Evolutionary conservation across 1,140 invertebrate genomes (phyloP), one percentile per base, ranked within the genome.

Genomic region (Harpegnathos saltator): DNA sequence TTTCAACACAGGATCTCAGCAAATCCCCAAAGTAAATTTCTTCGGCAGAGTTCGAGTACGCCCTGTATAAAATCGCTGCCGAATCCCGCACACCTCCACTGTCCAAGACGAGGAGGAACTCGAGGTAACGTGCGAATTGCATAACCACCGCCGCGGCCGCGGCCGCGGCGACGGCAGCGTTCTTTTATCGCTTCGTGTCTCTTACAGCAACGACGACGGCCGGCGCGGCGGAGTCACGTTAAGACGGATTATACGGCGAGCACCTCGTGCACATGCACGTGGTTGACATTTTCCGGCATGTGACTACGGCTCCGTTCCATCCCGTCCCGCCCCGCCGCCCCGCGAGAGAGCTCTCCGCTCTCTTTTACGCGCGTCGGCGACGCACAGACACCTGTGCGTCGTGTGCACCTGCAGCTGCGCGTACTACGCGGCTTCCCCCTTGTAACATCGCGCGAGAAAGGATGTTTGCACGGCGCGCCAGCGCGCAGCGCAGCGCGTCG

Each of bases 211-310:
- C 56, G 38, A n/a, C n/a, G n/a, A 17, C 33, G 17, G 26, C 22
- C 52, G n/a, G 72, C 38, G 50, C 81, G n/a, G 72, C 38, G 50
- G 75, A 86, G 71, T 84, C 85, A 85, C 75, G 59, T 65, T 69
- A 82, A 44, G 52, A 58, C 74, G 61, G 58, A 78, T 78, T 87
- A 87, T 33, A 85, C n/a, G 26, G 54, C 73, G 48, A 77, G 73
- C 62, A 78, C 83, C 83, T 81, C 87, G 83, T 90, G 85, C 82
- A 75, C 50, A 75, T 73, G 85, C 89, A 90, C 87, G 87, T 90
- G 89, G 86, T 85, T 85, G 85, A 90, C 85, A 90, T 90, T 90
- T 90, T 81, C 86, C 82, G 52, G 75, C 83, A 89, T 86, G 86
- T 88, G 86, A 89, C 86, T 86, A 73, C 61, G n/a, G 29, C 50